Conservation (phyloP, 2,888 invertebrate genomes). For the Hedychridium roseum region DNA sequence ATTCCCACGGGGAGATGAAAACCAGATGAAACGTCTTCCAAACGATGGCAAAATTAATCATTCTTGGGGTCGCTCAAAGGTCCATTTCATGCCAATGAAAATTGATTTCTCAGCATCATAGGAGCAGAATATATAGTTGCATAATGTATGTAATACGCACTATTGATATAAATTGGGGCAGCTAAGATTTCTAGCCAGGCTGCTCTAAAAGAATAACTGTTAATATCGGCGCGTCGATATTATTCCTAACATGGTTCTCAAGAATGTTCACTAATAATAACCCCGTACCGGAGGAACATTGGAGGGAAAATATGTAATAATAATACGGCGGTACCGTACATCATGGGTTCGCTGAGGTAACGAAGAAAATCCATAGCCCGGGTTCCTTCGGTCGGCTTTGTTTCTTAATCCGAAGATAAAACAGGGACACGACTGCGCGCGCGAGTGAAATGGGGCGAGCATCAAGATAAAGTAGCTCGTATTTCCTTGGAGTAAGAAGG, state of each 20-base stretch:
- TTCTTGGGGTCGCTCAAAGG: too few relatives aligned
- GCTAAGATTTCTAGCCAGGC: too few relatives aligned
- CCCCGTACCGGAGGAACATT: slow-evolving; percentile 1
- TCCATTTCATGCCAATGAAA: too few relatives aligned
- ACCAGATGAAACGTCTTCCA: too few relatives aligned
- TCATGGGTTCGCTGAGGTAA: slow-evolving; percentile 32
- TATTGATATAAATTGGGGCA: too few relatives aligned
- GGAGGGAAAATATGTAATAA: slow-evolving; percentile 19
- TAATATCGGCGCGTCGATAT: too few relatives aligned
- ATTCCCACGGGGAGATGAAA: too few relatives aligned
- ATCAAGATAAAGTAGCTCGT: slow-evolving; percentile 49
- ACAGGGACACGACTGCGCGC: slow-evolving; percentile 37
- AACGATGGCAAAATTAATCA: too few relatives aligned
- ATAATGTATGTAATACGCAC: too few relatives aligned
- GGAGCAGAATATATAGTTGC: too few relatives aligned
- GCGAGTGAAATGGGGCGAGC: slow-evolving; percentile 45
- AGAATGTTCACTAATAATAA: slow-evolving; percentile 16
- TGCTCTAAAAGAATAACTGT: too few relatives aligned
- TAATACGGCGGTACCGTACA: slow-evolving; percentile 17
- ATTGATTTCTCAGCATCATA: too few relatives aligned
- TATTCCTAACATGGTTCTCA: slow-evolving; percentile 17
- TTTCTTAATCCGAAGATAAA: slow-evolving; percentile 48
- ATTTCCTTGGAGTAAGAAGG: slow-evolving; percentile 44
- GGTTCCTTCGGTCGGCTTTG: slow-evolving; percentile 33
- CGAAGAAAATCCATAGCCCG: slow-evolving; percentile 42